Conservation (phyloP, 2,888 invertebrate genomes). For the Synergus itoensis region DNA sequence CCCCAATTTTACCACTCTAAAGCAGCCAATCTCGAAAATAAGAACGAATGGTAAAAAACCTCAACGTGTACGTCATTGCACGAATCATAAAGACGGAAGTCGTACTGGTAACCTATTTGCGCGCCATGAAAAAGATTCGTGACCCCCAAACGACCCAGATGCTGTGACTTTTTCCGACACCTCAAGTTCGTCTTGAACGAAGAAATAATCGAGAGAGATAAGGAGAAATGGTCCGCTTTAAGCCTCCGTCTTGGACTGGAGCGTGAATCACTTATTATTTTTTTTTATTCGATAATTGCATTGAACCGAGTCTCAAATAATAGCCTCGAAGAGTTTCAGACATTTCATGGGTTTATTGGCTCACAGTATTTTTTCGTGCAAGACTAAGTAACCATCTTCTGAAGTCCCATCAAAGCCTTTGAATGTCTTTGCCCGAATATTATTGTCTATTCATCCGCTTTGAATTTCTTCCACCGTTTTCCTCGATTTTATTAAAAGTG, state of each 20-base stretch:
- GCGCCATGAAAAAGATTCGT: neutral
- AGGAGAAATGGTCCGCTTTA: neutral
- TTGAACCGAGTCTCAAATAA: neutral
- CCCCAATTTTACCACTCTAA: neutral
- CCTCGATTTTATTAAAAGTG: neutral
- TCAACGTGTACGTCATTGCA: neutral
- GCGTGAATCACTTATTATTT: neutral
- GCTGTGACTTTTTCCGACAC: neutral
- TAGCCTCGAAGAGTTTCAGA: neutral
- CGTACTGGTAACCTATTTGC: constrained; percentile 17
- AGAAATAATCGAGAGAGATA: constrained; percentile 10
- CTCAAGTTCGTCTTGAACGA: neutral
- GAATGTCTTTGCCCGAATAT: neutral
- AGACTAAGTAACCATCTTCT: neutral
- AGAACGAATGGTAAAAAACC: neutral
- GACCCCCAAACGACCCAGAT: constrained; percentile 9
- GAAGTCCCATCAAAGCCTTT: neutral
- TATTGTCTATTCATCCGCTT: neutral
- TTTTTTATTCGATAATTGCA: neutral
- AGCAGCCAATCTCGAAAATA: neutral
- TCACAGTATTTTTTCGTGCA: neutral
- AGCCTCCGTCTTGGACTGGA: neutral
- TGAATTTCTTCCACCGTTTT: neutral
- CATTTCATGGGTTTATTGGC: neutral
- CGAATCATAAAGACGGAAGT: constrained; percentile 9